Evolutionary conservation across 2,888 invertebrate species (phyloP), one percentile per base, ranked within the genome.

Genomic region (Zonitis immaculata): DNA sequence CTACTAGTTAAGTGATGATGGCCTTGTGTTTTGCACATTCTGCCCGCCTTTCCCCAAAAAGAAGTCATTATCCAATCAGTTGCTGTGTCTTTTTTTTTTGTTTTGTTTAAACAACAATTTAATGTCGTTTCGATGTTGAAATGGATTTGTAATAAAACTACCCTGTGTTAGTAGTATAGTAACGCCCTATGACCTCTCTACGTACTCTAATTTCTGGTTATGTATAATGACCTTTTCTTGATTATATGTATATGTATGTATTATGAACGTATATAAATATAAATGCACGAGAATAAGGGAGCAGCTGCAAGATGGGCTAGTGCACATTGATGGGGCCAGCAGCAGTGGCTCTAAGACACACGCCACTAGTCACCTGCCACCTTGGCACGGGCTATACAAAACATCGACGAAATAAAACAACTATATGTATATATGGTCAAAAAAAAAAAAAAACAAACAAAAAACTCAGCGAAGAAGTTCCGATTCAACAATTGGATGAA

Each of bases 321-420:
- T 58, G 57, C 62, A 61, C 66, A 66, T 68, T 67, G 68, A 67
- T 65, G 67, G 68, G 71, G 64, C 69, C 45, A 67, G 68, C 69
- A 62, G 62, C 62, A 56, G 62, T 63, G 57, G 55, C 59, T 66
- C 66, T 66, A 74, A 78, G 80, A 79, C 78, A 78, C 73, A 77
- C 78, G 77, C 76, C 77, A 75, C 73, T 77, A 75, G 73, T 77
- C 78, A 77, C 74, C 74, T 77, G 67, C 69, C 67, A 62, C n/a
- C 64, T 63, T 61, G 62, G 69, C 67, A 68, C 70, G 68, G 66
- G 70, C 65, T 63, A 60, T 51, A 49, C 54, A 28, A 43, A 42
- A 60, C 57, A 55, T 62, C 66, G 61, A 32, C 25, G 25, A 25
- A 25, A 68, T 65, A 63, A 66, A 69, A 67, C 67, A 68, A 66